phyloP scores from a whole-genome alignment of 2,797 vertebrate species.

The Onychomys arenicola region DNA sequence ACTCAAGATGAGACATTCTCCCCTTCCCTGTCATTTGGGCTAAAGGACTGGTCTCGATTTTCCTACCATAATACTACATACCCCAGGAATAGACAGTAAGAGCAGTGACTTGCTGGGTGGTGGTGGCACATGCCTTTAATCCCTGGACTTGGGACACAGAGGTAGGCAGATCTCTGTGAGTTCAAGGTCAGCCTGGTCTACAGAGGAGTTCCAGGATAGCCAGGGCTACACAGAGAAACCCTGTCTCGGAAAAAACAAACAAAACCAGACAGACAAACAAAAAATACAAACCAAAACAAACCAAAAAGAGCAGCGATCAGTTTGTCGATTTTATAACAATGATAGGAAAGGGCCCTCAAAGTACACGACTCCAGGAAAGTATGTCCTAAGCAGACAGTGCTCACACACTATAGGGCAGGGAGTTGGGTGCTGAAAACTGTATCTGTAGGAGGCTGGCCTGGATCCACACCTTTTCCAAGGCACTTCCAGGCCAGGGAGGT shows the following conservation, averaged over 20 bases:
- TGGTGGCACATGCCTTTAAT: not conserved
- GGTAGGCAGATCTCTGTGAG: not conserved
- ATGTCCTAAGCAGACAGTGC: not conserved
- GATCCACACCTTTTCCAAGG: not conserved
- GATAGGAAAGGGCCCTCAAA: not conserved
- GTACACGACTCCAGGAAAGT: not conserved
- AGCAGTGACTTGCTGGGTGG: not conserved
- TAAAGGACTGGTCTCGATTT: slow-evolving; percentile 2
- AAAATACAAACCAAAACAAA: not conserved
- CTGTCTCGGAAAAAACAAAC: not conserved
- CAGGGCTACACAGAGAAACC: not conserved
- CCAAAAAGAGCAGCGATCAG: not conserved
- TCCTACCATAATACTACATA: not conserved
- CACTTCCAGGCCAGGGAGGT: not conserved
- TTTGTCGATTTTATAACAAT: not conserved
- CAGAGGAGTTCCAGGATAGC: not conserved
- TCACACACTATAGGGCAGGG: not conserved
- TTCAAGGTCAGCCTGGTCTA: not conserved
- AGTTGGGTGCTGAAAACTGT: not conserved
- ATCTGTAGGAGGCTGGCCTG: not conserved
- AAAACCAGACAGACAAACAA: not conserved
- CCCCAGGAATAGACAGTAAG: not conserved
- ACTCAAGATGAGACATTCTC: not conserved
- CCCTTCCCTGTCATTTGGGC: not conserved
- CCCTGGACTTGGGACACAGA: not conserved